Percentiles rank a stretch among this genome's conserved stretches.
These are phyloP conservation scores for Calliphora vicina DNA, from an alignment of 1,140 invertebrate genomes.

Conservation along the genomic window DNA sequence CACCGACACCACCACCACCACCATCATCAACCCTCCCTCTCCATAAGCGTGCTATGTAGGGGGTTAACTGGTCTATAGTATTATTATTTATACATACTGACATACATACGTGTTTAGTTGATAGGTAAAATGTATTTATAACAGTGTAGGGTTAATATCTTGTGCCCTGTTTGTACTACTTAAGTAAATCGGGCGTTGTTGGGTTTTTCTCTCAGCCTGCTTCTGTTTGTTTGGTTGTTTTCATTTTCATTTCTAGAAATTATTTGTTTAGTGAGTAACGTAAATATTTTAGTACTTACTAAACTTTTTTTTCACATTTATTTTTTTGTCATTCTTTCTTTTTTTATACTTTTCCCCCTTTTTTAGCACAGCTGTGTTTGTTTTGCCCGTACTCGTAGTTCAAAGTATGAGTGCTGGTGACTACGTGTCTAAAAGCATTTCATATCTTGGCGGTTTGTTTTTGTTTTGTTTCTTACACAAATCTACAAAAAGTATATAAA, in stretches of 20 bases:
- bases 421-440: conserved; percentile 33
- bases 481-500: not conserved
- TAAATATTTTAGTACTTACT: conserved; percentile 29
- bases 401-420: conserved; percentile 11
- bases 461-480: not conserved
- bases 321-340: not conserved
- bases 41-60: not conserved
- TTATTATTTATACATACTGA: not conserved
- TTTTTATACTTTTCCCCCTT: not conserved
- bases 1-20: not conserved
- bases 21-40: not conserved
- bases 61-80: not conserved
- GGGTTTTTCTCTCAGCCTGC: too few relatives aligned
- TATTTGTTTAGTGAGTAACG: conserved; percentile 25
- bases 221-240: not conserved
- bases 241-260: conserved; percentile 16
- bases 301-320: conserved; percentile 30
- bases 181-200: not conserved
- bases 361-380: conserved; percentile 26
- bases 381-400: not conserved
- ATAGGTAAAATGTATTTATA: not conserved
- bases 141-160: not conserved
- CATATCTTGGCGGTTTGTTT: conserved; percentile 17
- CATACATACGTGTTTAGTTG: not conserved
- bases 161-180: not conserved